phyloP scores from a whole-genome alignment of 2,797 vertebrate species.

The Agapornis canus region DNA sequence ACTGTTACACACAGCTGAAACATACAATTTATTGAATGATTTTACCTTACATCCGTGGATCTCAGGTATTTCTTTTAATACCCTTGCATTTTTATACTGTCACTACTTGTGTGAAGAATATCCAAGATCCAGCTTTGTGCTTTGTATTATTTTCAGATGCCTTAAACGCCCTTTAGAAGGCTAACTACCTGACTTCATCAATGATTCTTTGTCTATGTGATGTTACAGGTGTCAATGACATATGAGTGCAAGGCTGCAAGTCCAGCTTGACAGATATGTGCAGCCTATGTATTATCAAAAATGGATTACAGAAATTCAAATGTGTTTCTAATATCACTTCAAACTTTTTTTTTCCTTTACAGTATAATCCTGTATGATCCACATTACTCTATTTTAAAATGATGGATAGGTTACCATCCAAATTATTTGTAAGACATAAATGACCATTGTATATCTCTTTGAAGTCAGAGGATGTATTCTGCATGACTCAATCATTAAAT shows the following conservation, averaged over 20 bases:
- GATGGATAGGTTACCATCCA: constrained; percentile 60
- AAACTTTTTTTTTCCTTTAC: background rate
- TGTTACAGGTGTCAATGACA: background rate
- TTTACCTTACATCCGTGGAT: background rate
- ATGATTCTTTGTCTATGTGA: background rate
- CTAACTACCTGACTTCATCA: background rate
- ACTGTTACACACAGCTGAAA: background rate
- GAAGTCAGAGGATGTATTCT: constrained; percentile 52
- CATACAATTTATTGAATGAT: background rate
- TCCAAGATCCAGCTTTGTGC: background rate
- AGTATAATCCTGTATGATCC: constrained; percentile 55
- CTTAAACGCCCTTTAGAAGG: background rate
- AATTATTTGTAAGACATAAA: constrained; percentile 63
- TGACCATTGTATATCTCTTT: constrained; percentile 57
- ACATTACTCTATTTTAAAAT: constrained; percentile 50
- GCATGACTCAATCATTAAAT: constrained; percentile 62
- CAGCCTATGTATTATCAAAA: constrained; percentile 26
- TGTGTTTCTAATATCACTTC: constrained; percentile 46
- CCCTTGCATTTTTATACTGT: background rate
- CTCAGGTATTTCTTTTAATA: background rate
- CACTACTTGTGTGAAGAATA: background rate
- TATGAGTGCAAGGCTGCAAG: background rate
- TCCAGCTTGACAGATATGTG: background rate
- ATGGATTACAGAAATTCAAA: constrained; percentile 47
- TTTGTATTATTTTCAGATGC: background rate